These are phyloP conservation scores for Excalfactoria chinensis DNA, from an alignment of 2,113 vertebrate species.

Conservation along the genomic window DNA sequence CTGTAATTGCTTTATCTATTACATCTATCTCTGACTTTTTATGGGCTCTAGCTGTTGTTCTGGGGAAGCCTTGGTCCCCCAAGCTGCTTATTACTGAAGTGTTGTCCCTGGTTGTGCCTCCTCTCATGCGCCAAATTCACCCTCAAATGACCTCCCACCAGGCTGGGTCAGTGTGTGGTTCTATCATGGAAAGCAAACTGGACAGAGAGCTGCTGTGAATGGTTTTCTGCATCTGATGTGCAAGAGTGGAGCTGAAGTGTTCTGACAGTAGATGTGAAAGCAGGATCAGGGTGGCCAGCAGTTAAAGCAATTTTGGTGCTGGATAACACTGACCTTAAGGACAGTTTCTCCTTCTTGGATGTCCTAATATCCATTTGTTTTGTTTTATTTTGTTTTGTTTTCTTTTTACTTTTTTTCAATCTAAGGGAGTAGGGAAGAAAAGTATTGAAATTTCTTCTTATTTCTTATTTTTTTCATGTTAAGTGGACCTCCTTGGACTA, in stretches of 20 bases:
- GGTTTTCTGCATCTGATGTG: neutral
- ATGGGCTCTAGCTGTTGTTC: neutral
- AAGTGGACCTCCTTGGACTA: neutral
- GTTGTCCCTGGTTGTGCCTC: rapidly evolving
- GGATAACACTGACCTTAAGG: neutral
- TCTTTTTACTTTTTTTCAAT: too few species aligned
- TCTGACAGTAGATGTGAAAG: neutral
- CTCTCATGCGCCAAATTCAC: rapidly evolving
- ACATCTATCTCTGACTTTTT: neutral
- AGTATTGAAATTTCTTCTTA: neutral
- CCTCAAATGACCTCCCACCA: rapidly evolving
- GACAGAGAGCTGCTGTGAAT: neutral
- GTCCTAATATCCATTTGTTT: neutral
- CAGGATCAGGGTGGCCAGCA: rapidly evolving
- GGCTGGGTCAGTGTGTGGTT: rapidly evolving
- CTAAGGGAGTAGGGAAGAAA: neutral
- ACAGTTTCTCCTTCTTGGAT: neutral
- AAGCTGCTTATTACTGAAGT: rapidly evolving
- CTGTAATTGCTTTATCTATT: neutral
- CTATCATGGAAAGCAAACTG: neutral
- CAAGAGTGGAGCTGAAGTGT: neutral
- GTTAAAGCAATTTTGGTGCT: neutral
- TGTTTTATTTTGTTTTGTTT: too few species aligned
- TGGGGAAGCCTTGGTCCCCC: rapidly evolving
- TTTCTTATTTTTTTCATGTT: neutral